These are phyloP conservation scores for Thereuonema tuberculata DNA, from an alignment of 1,140 invertebrate genomes.

Conservation along the genomic window DNA sequence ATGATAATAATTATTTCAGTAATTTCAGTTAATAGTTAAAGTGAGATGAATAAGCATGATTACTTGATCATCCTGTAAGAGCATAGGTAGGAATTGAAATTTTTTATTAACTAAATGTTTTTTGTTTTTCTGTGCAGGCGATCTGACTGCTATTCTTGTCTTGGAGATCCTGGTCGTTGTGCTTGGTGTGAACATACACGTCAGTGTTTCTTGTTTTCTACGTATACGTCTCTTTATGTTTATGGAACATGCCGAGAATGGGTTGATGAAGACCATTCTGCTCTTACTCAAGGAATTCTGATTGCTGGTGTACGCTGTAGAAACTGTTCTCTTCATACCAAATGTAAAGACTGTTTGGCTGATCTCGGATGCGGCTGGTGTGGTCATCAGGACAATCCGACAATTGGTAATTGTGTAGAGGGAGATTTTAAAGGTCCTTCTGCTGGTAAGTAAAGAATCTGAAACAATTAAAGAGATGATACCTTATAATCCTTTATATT, in stretches of 20 bases:
- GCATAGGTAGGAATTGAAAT: too few species aligned
- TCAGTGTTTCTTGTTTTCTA: conserved; percentile 85
- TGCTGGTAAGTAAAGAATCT: conserved; percentile 19
- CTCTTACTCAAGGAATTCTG: conserved; percentile 5
- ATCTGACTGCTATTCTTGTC: conserved; percentile 59
- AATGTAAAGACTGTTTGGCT: conserved; percentile 64
- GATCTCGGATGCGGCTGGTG: conserved; percentile 88
- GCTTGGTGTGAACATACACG: conserved; percentile 77
- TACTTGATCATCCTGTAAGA: too few species aligned
- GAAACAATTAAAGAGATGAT: too few species aligned
- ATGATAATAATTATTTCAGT: too few species aligned
- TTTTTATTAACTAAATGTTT: neutral
- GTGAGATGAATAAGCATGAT: too few species aligned
- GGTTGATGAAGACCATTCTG: conserved; percentile 48
- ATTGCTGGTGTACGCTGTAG: conserved; percentile 47
- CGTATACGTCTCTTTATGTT: conserved; percentile 85
- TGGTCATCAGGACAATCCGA: conserved; percentile 71
- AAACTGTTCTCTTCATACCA: conserved; percentile 56
- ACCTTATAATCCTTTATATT: too few species aligned
- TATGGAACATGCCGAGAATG: conserved; percentile 84
- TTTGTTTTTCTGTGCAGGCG: conserved; percentile 33
- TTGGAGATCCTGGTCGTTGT: conserved; percentile 70
- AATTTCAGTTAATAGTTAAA: too few species aligned
- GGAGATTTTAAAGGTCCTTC: conserved; percentile 37
- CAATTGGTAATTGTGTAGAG: conserved; percentile 46